Evolutionary conservation across 2,888 invertebrate genomes (phyloP), one percentile per base, ranked within the genome.

Genomic region (Proisotoma minuta): DNA sequence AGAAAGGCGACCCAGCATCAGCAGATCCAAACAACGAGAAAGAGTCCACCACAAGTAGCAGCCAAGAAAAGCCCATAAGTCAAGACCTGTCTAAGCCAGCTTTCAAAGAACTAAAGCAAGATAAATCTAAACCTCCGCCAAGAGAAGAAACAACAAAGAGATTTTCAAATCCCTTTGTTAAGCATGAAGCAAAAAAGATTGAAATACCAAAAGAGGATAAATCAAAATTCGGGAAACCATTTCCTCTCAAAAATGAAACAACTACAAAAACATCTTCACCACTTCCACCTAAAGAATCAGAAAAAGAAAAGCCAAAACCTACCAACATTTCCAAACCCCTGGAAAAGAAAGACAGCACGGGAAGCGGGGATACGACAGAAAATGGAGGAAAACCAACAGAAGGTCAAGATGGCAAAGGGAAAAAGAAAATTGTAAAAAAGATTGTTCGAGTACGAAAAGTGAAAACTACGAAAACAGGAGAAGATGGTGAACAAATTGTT

Each of bases 381-480:
- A 8, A 8, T 15, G 15, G 15, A 34, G 8, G 34, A 34, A 15
- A 34, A 34, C 8, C 8, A 8, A n/a, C n/a, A n/a, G 15, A 34
- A 10, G 34, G 8, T 34, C 34, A 8, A 10, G 34, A 15, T 34
- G 8, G 8, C 15, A 34, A 34, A 34, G 34, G 34, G 8, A 34
- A 34, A 34, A 34, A 34, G 34, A 49, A 24, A 27, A 52, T 52
- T 52, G 26, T 52, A 18, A 52, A 52, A 28, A 52, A 52, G n/a
- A 52, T 52, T 18, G 20, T 52, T 52, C 22, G 28, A 28, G 52
- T 52, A 3, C 24, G 29, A 18, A 52, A 26, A 20, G 52, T 52
- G 5, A 3, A 5, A 5, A 22, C 49, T n/a, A 28, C 18, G 5
- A 47, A 20, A n/a, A 10, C 47, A 15, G n/a, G 20, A 47, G 47